Evolutionary conservation across 2,113 vertebrate genomes (phyloP), one percentile per base, ranked within the genome.

Genomic region (Oryctolagus cuniculus): DNA sequence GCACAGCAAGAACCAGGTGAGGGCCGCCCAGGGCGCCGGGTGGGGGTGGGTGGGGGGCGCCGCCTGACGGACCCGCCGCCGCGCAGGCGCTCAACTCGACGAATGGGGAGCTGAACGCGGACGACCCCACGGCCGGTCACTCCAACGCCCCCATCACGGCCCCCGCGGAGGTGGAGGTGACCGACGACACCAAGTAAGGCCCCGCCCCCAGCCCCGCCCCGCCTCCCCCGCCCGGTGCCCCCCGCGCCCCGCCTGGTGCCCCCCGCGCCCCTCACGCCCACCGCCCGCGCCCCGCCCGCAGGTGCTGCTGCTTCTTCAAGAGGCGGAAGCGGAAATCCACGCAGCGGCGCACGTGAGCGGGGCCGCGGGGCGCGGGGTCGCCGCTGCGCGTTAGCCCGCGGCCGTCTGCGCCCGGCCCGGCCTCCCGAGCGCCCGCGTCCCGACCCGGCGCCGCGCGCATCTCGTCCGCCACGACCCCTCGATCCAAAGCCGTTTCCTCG

Each of bases 291-390:
- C 12, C 5, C 0, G 16, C 7, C 24, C 0, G 0, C n/a, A 49
- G 99, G 99, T 99, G 99, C 99, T 99, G 99, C 98, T 99, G 99
- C 98, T 99, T 99, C 98, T 99, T 99, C 98, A 99, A 99, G 97
- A 98, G 99, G 94, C 99, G 99, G 97, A 99, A 99, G 99, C 99
- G 99, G 98, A 99, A 99, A 99, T 98, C 99, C 19, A 98, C 99
- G 94, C 99, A 99, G 98, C 99, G 99, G 96, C 99, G 99, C 98
- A 99, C 99, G 98, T 99, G 99, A 99, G 55, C 55, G 55, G 15
- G 15, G 55, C 66, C 64, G 44, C 24, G 1, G 21, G 83, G 75
- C 9, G 13, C 61, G 55, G 55, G 55, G 12, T 58, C 55, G 55
- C 24, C 6, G 22, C 67, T 27, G 73, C 12, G 1, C 21, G 6